phyloP scores from a whole-genome alignment of 2,797 vertebrate species.

The Paratrypauchen microcephalus region DNA sequence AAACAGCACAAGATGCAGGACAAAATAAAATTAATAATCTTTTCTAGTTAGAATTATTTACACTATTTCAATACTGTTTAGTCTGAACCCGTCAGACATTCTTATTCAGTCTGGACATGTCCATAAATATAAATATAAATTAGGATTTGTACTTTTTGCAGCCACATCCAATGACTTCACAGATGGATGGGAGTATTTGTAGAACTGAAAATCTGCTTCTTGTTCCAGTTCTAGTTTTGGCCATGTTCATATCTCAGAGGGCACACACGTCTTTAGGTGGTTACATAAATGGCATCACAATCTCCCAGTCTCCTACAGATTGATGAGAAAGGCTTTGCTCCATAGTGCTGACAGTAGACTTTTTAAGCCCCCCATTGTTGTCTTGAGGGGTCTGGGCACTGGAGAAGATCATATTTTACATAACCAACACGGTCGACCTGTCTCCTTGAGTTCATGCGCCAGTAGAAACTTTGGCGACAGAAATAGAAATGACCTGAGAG shows the following conservation, averaged over 20 bases:
- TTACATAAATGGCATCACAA: conserved; percentile 42
- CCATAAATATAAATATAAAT: conserved; percentile 33
- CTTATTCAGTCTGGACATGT: conserved; percentile 38
- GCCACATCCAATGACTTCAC: conserved; percentile 43
- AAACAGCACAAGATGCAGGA: conserved; percentile 43
- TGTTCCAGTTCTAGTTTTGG: conserved; percentile 21
- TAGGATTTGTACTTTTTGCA: conserved; percentile 30
- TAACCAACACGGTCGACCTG: conserved; percentile 89
- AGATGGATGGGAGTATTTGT: conserved; percentile 28
- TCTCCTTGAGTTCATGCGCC: conserved; percentile 83
- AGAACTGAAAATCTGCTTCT: conserved; percentile 27
- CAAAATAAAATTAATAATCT: conserved; percentile 59
- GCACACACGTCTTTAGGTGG: conserved; percentile 34
- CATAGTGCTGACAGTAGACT: conserved; percentile 38
- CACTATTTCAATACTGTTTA: conserved; percentile 60
- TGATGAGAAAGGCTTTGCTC: conserved; percentile 25
- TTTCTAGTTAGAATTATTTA: conserved; percentile 67
- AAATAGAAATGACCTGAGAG: conserved; percentile 86
- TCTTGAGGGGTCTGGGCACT: conserved; percentile 73
- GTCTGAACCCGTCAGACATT: conserved; percentile 78
- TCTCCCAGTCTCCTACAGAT: conserved; percentile 33
- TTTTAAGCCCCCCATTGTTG: conserved; percentile 35
- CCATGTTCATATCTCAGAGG: conserved; percentile 51
- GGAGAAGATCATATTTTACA: conserved; percentile 87
- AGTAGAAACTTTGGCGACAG: conserved; percentile 86